Base-by-base conservation (phyloP, 1,140 invertebrate genomes). In the Lepidurus packardi region DNA sequence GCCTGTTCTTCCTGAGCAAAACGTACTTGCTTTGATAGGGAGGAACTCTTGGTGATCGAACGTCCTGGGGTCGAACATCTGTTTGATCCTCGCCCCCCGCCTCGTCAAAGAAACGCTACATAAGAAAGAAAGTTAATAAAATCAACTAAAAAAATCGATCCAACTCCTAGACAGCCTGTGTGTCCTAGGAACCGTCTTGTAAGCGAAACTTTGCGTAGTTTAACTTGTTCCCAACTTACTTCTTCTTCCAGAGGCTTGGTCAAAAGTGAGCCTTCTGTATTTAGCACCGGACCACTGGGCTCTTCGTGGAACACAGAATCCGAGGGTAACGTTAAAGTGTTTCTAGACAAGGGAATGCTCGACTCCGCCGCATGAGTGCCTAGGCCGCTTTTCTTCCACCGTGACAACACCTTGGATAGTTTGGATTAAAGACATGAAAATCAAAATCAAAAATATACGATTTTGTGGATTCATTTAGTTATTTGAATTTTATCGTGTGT, bases 11-110 rank as follows among this genome's bases (percentile, higher is more conserved):
- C 8, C 6, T 1, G 16, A 5, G 6, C 53, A 65, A 65, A 65
- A 65, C 53, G 8, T 65, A 65, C 53, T 21, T 65, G 53, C 53
- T 65, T 21, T 65, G 53, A 21, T 65, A 65, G 53, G 53, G 53
- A 65, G 53, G 53, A 65, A 9, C 10, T 65, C 53, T 13, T 65
- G 16, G 53, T 7, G 53, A n/a, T 21, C 53, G 53, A 65, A 21
- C 7, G 21, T 65, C 53, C 16, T 65, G 53, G 53, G 53, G 21
- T 65, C 53, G 53, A 65, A n/a, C 21, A 65, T 65, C 53, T 65
- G 21, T 21, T 65, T 65, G 16, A 65, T 65, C 53, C 21, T 65
- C 53, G 6, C 53, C 53, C 21, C 53, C 53, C 5, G 53, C 53
- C 53, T 65, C 53, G 53, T 65, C 53, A 65, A 65, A 65, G 10